A percentile compares a stretch with the other conserved stretches of the same genome.
These are phyloP conservation scores for Ophion obscuratus DNA, from an alignment of 2,888 invertebrate genomes.

Conservation along the genomic window DNA sequence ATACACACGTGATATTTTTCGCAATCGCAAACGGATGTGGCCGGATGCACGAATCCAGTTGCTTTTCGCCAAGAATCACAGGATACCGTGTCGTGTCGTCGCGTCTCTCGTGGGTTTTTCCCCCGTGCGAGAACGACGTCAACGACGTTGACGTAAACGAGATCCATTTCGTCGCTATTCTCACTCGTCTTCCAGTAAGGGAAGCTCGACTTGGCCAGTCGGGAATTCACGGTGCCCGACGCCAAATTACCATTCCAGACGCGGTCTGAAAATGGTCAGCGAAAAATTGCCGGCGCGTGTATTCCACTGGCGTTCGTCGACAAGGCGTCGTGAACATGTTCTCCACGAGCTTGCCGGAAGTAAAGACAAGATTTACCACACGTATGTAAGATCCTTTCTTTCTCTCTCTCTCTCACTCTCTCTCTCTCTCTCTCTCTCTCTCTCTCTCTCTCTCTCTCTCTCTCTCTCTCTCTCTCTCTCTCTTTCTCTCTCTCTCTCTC, in stretches of 20 bases:
- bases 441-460: background rate
- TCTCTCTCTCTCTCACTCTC: background rate
- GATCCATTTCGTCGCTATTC: conserved; percentile 65
- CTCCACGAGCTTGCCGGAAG: conserved; percentile 12
- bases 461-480: background rate
- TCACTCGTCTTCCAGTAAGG: conserved; percentile 11
- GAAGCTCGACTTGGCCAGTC: conserved; percentile 44
- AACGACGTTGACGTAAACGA: conserved; percentile 50
- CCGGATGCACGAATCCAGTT: conserved; percentile 37
- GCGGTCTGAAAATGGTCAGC: conserved; percentile 63
- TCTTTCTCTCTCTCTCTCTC: background rate
- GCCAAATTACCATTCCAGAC: conserved; percentile 66
- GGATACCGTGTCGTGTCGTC: background rate
- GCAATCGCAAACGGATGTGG: conserved; percentile 62
- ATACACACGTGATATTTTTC: conserved; percentile 45
- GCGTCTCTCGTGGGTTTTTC: conserved; percentile 44
- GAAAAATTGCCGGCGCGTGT: conserved; percentile 27
- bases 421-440: background rate
- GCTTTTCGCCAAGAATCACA: conserved; percentile 35
- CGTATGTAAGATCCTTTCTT: conserved; percentile 21
- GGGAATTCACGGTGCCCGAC: conserved; percentile 66
- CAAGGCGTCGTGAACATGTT: conserved; percentile 17
- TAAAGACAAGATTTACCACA: conserved; percentile 39
- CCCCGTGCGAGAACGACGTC: conserved; percentile 31
- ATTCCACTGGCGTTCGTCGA: background rate